Evolutionary conservation across 1,140 invertebrate species (phyloP).

Genomic region (Aleiodes sp.): DNA sequence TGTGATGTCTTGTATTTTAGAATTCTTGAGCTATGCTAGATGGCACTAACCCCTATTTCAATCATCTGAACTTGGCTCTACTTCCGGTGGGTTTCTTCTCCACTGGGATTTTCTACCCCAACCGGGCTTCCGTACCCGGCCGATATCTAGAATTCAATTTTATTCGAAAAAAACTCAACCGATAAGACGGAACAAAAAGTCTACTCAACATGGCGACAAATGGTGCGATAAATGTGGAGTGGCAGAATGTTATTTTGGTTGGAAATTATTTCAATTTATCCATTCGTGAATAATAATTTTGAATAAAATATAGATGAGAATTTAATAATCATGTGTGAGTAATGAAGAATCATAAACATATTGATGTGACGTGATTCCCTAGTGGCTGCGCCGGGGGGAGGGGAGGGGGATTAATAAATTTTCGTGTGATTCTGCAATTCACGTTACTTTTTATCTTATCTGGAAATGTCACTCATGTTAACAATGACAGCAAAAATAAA

Average conservation of each 20-base stretch:
- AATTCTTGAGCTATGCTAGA: too few species aligned
- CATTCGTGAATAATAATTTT: not conserved
- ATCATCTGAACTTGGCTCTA: too few species aligned
- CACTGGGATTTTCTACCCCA: too few species aligned
- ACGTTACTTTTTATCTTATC: not conserved
- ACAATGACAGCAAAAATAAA: conserved; percentile 10
- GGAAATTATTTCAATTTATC: not conserved
- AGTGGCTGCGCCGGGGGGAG: not conserved
- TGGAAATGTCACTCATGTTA: conserved; percentile 20
- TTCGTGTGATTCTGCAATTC: not conserved
- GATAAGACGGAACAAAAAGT: not conserved
- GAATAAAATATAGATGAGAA: not conserved
- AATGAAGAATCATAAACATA: not conserved
- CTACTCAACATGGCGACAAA: conserved; percentile 10
- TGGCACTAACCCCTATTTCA: too few species aligned
- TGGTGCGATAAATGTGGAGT: not conserved
- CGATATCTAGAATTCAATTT: too few species aligned
- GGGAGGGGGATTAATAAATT: not conserved
- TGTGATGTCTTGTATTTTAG: too few species aligned
- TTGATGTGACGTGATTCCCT: not conserved
- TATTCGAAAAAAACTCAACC: not conserved
- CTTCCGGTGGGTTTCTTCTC: too few species aligned
- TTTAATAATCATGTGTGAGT: not conserved
- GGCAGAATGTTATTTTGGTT: not conserved
- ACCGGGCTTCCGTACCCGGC: too few species aligned